phyloP scores from a whole-genome alignment of 2,113 vertebrate species.

The Nycticebus coucang region DNA sequence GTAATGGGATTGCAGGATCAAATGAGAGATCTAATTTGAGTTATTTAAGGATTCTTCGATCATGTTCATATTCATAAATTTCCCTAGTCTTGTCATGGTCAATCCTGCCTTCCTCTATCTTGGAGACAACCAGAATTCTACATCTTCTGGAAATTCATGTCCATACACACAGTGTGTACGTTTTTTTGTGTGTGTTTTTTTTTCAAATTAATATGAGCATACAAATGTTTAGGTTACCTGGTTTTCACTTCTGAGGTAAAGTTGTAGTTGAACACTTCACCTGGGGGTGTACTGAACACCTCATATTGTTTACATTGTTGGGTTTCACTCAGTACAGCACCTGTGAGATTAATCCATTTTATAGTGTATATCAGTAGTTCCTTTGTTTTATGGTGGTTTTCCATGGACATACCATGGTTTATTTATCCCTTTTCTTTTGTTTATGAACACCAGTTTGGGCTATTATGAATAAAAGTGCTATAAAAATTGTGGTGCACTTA shows the following conservation, averaged over 20 bases:
- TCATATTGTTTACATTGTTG: too few relatives aligned
- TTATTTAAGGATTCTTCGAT: too few relatives aligned
- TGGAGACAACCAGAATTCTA: not conserved
- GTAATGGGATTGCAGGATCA: too few relatives aligned
- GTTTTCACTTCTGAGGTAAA: too few relatives aligned
- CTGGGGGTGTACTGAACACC: too few relatives aligned
- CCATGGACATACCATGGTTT: not conserved
- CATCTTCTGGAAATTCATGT: not conserved
- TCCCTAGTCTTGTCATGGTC: not conserved
- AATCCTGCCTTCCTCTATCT: not conserved
- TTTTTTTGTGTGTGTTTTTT: not conserved
- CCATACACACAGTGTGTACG: not conserved
- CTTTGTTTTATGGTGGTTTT: not conserved
- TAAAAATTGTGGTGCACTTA: not conserved
- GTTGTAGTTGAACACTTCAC: too few relatives aligned
- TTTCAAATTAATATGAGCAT: too few relatives aligned
- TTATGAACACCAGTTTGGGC: not conserved
- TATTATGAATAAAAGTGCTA: not conserved
- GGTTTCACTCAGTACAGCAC: not conserved
- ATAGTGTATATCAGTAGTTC: not conserved
- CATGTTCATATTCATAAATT: not conserved
- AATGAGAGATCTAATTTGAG: too few relatives aligned
- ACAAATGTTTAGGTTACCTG: too few relatives aligned
- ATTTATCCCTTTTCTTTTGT: not conserved
- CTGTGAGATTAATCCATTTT: not conserved